Conservation (phyloP, 2,888 invertebrate species). For the Adela reaumurella region DNA sequence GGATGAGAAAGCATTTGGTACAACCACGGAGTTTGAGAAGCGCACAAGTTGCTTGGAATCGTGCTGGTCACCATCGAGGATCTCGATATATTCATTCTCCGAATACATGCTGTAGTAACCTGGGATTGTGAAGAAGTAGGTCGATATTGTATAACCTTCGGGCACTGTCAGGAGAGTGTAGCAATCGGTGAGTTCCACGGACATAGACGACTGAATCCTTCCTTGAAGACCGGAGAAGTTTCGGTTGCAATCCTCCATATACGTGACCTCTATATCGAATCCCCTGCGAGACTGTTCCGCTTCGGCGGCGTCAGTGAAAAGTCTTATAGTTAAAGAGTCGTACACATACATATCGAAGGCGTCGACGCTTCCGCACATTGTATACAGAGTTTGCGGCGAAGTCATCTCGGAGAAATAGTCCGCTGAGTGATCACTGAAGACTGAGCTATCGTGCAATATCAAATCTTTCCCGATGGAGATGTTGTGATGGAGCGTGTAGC, state of each 20-base stretch:
- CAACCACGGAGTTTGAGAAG: too few relatives aligned
- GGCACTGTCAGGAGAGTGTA: constrained; percentile 63
- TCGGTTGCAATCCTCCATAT: constrained; percentile 46
- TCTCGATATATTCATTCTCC: constrained; percentile 29
- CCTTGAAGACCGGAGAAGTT: constrained; percentile 72
- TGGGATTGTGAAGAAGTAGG: constrained; percentile 62
- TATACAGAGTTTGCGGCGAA: constrained; percentile 11
- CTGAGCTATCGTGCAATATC: constrained; percentile 20
- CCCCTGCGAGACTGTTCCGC: constrained; percentile 32
- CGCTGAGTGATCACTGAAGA: constrained; percentile 15
- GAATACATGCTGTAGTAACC: too few relatives aligned
- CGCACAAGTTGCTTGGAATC: constrained; percentile 13
- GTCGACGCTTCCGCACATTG: constrained; percentile 26
- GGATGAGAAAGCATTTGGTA: constrained; percentile 68
- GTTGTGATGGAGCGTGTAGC: constrained; percentile 17
- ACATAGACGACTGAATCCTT: constrained; percentile 48
- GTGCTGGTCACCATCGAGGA: constrained; percentile 32
- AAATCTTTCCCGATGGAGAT: constrained; percentile 27
- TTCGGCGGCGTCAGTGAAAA: constrained; percentile 10
- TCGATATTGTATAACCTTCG: constrained; percentile 63
- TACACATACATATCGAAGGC: constrained; percentile 27
- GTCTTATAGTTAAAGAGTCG: constrained; percentile 22
- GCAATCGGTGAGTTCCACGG: constrained; percentile 49
- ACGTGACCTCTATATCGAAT: constrained; percentile 62
- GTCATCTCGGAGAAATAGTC: not conserved